A percentile compares a stretch with the other conserved stretches of the same genome.
Evolutionary conservation across 2,113 vertebrate genomes (phyloP).

Genomic region (Triplophysa rosa): DNA sequence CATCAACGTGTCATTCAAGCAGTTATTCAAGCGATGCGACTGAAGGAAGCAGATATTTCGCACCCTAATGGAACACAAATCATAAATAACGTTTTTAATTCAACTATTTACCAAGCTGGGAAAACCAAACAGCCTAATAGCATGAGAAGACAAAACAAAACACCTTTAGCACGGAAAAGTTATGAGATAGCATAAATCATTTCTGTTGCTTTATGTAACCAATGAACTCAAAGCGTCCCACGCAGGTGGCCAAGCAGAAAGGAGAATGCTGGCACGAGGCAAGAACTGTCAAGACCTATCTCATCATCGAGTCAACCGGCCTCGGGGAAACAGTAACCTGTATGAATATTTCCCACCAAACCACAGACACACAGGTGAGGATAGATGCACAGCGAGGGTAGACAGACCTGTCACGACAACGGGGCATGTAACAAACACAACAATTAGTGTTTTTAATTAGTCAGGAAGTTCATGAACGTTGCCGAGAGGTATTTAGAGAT

Average conservation of each 20-base stretch:
- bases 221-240: constrained; percentile 41
- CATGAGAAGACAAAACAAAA: background rate
- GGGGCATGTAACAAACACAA: constrained; percentile 12
- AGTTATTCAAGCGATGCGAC: constrained; percentile 36
- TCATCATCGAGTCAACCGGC: constrained; percentile 39
- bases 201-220: constrained; percentile 49
- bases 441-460: constrained; percentile 19
- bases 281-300: constrained; percentile 42
- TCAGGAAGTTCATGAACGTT: background rate
- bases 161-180: background rate
- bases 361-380: constrained; percentile 39
- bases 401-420: constrained; percentile 20
- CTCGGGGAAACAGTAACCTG: constrained; percentile 35
- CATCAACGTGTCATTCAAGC: constrained; percentile 24
- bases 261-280: constrained; percentile 18
- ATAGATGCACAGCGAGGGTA: background rate
- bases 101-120: background rate
- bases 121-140: background rate
- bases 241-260: constrained; percentile 22
- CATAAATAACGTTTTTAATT: background rate
- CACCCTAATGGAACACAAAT: constrained; percentile 16
- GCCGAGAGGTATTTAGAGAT: background rate
- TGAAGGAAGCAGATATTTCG: constrained; percentile 22
- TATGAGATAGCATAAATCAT: constrained; percentile 38
- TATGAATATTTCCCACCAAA: constrained; percentile 47